phyloP scores from a whole-genome alignment of 1,140 invertebrate genomes.

The Meloidogyne chitwoodi region DNA sequence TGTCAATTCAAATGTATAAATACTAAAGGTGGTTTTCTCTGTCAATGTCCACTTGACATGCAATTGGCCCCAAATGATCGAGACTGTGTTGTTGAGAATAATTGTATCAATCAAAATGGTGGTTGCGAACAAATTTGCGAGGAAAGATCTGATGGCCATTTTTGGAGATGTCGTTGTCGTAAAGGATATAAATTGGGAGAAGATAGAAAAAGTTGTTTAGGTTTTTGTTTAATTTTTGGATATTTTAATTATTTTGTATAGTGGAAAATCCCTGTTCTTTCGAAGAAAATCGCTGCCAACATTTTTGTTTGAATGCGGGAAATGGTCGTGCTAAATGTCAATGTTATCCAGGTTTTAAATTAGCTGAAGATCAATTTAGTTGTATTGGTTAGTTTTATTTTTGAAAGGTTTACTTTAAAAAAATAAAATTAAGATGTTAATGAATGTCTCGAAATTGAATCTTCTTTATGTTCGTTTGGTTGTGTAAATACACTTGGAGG shows the following conservation, averaged over 20 bases:
- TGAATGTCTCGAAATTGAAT: conserved; percentile 38
- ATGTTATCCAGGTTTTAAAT: conserved; percentile 61
- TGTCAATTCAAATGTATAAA: conserved; percentile 36
- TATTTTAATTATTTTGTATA: neutral
- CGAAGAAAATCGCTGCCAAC: conserved; percentile 23
- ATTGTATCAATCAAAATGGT: conserved; percentile 42
- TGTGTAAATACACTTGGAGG: conserved; percentile 84
- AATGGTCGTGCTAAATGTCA: conserved; percentile 64
- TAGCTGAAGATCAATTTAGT: conserved; percentile 51
- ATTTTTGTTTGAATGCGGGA: conserved; percentile 56
- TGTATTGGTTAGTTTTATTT: conserved; percentile 60
- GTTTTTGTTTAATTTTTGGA: neutral
- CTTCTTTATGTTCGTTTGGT: conserved; percentile 10
- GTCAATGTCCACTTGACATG: conserved; percentile 21
- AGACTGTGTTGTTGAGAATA: conserved; percentile 31
- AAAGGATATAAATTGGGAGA: conserved; percentile 20
- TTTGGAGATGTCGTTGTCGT: conserved; percentile 9
- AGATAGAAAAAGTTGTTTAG: conserved; percentile 9
- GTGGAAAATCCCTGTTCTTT: conserved; percentile 33
- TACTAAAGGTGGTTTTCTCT: conserved; percentile 28
- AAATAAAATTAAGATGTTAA: conserved; percentile 44
- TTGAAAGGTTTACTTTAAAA: neutral
- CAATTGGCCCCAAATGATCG: conserved; percentile 38
- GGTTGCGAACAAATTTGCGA: conserved; percentile 45
- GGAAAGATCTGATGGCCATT: conserved; percentile 62